phyloP scores from a whole-genome alignment of 2,888 invertebrate species.

The Brachylomia viminalis region DNA sequence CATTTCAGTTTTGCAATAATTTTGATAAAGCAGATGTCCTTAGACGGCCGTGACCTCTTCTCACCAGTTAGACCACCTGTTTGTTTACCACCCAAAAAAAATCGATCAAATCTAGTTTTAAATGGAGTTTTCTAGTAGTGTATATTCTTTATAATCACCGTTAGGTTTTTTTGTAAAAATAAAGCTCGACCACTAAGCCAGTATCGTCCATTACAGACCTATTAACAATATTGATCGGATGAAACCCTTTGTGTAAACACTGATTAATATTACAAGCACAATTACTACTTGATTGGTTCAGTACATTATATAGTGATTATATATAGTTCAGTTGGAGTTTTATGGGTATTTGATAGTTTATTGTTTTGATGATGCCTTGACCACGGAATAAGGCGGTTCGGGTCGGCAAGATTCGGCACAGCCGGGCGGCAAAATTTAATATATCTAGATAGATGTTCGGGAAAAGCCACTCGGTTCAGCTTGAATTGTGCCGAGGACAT shows the following conservation, averaged over 20 bases:
- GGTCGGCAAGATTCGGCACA: not conserved
- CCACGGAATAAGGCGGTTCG: too few species aligned
- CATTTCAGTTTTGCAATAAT: not conserved
- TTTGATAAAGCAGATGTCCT: not conserved
- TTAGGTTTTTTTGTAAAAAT: not conserved
- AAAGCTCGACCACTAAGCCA: not conserved
- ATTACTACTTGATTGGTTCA: slow-evolving; percentile 50
- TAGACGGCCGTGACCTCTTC: not conserved
- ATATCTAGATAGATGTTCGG: not conserved
- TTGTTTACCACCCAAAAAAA: not conserved
- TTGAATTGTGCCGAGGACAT: not conserved
- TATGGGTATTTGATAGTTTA: slow-evolving; percentile 21
- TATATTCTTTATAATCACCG: not conserved
- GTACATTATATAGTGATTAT: slow-evolving; percentile 37
- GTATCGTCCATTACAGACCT: slow-evolving; percentile 3
- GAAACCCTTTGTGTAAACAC: slow-evolving; percentile 50
- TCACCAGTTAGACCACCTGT: not conserved
- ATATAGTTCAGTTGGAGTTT: not conserved
- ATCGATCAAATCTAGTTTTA: not conserved
- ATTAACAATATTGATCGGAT: slow-evolving; percentile 45
- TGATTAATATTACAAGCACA: slow-evolving; percentile 56
- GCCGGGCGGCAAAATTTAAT: not conserved
- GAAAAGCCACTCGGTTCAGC: not conserved
- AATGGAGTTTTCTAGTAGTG: too few species aligned
- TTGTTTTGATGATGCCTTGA: slow-evolving; percentile 4